Evolutionary conservation across 2,113 vertebrate genomes (phyloP).

Genomic region (Empidonax traillii): DNA sequence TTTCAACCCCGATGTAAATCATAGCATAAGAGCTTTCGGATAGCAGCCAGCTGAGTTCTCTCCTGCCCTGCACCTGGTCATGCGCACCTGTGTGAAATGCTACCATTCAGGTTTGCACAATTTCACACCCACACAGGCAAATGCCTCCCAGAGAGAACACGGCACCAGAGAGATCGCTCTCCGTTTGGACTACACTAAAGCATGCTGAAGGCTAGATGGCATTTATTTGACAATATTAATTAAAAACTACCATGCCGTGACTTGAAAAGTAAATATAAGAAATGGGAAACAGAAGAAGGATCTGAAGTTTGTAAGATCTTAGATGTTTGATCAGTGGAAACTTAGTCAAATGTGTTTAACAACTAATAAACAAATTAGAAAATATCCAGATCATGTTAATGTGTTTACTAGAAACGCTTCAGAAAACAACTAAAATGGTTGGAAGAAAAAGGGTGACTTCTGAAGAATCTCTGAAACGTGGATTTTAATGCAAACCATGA

Average conservation of each 20-base stretch:
- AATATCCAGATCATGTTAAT: not conserved
- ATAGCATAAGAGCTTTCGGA: not conserved
- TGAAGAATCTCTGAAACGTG: not conserved
- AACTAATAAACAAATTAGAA: not conserved
- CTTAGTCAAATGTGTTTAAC: not conserved
- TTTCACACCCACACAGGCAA: constrained; percentile 57
- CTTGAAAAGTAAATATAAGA: not conserved
- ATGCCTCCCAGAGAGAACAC: not conserved
- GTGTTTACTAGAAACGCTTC: not conserved
- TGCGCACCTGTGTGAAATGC: constrained; percentile 40
- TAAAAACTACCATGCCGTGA: not conserved
- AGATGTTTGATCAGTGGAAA: not conserved
- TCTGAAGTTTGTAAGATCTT: not conserved
- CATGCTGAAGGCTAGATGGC: not conserved
- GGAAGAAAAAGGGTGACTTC: not conserved
- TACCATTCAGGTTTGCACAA: constrained; percentile 58
- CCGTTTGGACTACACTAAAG: not conserved
- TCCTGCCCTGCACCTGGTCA: not conserved
- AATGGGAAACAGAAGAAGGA: not conserved
- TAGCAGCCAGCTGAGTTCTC: not conserved
- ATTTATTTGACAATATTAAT: not conserved
- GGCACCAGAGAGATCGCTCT: fast-evolving
- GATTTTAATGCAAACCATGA: not conserved
- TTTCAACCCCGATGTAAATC: not conserved
- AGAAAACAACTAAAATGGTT: not conserved